These are phyloP conservation scores for Hanleya hanleyi DNA, from an alignment of 2,888 invertebrate genomes.

Conservation along the genomic window DNA sequence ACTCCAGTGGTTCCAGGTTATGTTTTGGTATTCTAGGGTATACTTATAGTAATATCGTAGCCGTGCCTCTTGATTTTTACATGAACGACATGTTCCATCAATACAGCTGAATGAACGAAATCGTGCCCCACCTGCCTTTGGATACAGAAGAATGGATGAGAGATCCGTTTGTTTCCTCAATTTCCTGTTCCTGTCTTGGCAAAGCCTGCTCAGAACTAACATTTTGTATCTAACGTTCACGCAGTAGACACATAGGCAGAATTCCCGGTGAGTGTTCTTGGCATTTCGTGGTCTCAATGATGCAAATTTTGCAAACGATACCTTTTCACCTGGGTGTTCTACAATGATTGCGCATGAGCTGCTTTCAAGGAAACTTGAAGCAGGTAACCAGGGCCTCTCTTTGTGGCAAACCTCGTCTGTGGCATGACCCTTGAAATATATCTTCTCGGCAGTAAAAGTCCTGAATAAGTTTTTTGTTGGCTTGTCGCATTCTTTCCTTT, in stretches of 20 bases:
- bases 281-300: too few relatives aligned
- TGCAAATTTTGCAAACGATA: constrained; percentile 31
- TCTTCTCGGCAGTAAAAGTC: too few relatives aligned
- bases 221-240: constrained; percentile 6
- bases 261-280: neutral
- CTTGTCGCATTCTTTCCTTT: too few relatives aligned
- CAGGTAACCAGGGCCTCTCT: too few relatives aligned
- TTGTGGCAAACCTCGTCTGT: too few relatives aligned
- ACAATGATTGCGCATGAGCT: too few relatives aligned
- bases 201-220: neutral
- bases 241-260: neutral
- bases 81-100: neutral
- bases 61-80: neutral
- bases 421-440: too few relatives aligned
- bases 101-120: neutral
- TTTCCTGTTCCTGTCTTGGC: too few relatives aligned
- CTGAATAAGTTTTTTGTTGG: too few relatives aligned
- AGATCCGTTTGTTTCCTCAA: neutral
- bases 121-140: neutral
- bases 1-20: neutral
- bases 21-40: neutral
- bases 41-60: neutral
- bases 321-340: neutral
- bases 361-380: too few relatives aligned
- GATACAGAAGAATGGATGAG: neutral